These are phyloP conservation scores for Orchestes rusci DNA, from an alignment of 2,888 invertebrate species.

Conservation along the genomic window DNA sequence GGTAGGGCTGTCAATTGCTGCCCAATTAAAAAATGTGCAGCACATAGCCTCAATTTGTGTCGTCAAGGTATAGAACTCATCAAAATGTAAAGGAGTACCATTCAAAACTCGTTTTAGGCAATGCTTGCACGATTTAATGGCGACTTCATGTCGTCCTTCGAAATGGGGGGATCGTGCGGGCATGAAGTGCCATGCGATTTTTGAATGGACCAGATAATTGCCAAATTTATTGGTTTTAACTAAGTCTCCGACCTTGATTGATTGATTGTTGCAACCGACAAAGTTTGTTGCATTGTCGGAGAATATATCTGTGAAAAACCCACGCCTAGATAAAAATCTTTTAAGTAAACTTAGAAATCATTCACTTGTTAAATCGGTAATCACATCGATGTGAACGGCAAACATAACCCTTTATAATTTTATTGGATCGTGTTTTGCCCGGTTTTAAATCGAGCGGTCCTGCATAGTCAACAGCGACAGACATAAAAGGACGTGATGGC, in stretches of 20 bases:
- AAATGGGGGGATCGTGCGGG: conserved; percentile 2
- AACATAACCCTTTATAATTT: conserved; percentile 22
- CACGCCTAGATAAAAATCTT: conserved; percentile 21
- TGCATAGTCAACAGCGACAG: conserved; percentile 24
- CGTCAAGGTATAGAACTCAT: conserved; percentile 7
- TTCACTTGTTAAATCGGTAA: conserved; percentile 23
- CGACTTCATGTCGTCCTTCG: conserved; percentile 5
- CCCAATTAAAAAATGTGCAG: conserved; percentile 7
- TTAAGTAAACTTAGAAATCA: conserved; percentile 20
- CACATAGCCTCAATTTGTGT: conserved; percentile 8
- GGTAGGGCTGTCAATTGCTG: background rate
- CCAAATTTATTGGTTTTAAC: background rate
- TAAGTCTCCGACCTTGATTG: background rate
- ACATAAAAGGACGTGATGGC: conserved; percentile 18
- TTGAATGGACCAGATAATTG: background rate
- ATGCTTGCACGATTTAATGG: background rate
- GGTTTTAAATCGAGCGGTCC: conserved; percentile 24
- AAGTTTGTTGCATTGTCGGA: conserved; percentile 28
- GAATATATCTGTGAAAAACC: conserved; percentile 28
- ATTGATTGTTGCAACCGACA: conserved; percentile 1
- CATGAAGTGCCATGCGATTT: conserved; percentile 1
- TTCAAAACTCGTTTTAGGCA: background rate
- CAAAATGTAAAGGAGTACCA: background rate
- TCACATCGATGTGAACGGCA: conserved; percentile 26
- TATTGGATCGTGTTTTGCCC: conserved; percentile 13